Conservation (phyloP, 2,888 invertebrate genomes). For the Carcina quercana region DNA sequence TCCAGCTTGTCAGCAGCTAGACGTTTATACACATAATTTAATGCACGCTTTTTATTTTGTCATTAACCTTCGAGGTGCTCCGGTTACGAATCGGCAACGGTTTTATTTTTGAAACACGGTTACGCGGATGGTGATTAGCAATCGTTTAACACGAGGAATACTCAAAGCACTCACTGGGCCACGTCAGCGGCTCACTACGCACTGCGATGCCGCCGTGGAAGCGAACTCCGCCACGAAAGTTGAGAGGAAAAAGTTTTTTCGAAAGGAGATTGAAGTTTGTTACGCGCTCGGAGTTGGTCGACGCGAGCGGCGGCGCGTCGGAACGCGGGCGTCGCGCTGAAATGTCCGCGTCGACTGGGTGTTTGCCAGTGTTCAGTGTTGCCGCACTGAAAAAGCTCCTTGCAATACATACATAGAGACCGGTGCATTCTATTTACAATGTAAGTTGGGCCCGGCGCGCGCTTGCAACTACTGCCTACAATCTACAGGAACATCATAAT, state of each 20-base stretch:
- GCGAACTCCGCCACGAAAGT: conserved; percentile 11
- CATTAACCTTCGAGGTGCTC: conserved; percentile 71
- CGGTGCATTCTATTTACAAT: conserved; percentile 70
- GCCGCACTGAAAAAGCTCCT: conserved; percentile 59
- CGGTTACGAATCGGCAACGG: conserved; percentile 66
- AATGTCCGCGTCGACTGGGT: conserved; percentile 54
- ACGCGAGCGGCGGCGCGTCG: conserved; percentile 30
- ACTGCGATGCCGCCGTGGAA: conserved; percentile 1
- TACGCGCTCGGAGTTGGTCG: conserved; percentile 38
- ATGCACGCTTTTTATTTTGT: conserved; percentile 68
- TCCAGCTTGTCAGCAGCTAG: conserved; percentile 40
- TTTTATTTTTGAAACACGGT: conserved; percentile 69
- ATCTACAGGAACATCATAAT: conserved; percentile 56
- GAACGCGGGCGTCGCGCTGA: conserved; percentile 54
- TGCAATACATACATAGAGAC: conserved; percentile 52
- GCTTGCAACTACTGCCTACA: conserved; percentile 47
- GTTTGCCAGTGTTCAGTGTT: too few relatives aligned
- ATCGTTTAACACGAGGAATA: conserved; percentile 34
- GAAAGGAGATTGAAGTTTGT: conserved; percentile 14
- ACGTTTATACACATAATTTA: conserved; percentile 52
- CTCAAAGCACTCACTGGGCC: conserved; percentile 27
- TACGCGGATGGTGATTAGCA: conserved; percentile 49
- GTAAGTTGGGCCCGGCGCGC: conserved; percentile 57
- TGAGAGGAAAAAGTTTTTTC: conserved; percentile 17
- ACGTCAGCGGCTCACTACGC: conserved; percentile 20